Percentiles rank a stretch among this genome's conserved stretches.
These are phyloP conservation scores for Dioctria rufipes DNA, from an alignment of 2,888 invertebrate genomes.

Conservation along the genomic window DNA sequence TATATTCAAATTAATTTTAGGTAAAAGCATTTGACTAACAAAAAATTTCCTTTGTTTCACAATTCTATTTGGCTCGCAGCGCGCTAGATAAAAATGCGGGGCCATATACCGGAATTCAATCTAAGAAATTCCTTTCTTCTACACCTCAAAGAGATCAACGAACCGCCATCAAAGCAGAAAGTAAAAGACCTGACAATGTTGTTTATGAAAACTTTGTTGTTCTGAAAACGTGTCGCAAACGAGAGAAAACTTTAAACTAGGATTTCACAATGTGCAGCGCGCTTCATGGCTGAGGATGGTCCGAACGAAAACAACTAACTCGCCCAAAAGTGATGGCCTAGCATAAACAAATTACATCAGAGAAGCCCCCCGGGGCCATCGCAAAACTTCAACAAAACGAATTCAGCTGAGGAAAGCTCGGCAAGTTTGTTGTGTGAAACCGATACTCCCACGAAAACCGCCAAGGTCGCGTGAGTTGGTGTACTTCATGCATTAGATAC, in stretches of 20 bases:
- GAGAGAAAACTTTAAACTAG: conserved; percentile 41
- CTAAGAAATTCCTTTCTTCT: conserved; percentile 4
- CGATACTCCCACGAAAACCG: conserved; percentile 30
- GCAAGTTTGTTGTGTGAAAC: neutral
- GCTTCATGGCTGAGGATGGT: conserved; percentile 19
- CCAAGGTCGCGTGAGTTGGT: conserved; percentile 25
- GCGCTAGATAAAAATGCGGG: too few relatives aligned
- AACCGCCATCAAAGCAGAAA: conserved; percentile 23
- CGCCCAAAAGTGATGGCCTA: conserved; percentile 37
- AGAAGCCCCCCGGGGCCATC: neutral
- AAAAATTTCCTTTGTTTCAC: too few relatives aligned
- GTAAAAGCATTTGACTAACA: too few relatives aligned
- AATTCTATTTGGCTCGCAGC: too few relatives aligned
- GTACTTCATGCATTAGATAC: neutral
- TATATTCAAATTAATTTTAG: too few relatives aligned
- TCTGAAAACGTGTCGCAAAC: conserved; percentile 40
- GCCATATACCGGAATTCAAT: neutral
- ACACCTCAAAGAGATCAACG: conserved; percentile 20
- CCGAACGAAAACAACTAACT: conserved; percentile 32
- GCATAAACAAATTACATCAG: conserved; percentile 46
- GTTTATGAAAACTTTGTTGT: conserved; percentile 47
- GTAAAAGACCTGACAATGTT: conserved; percentile 39
- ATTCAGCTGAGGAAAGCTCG: conserved; percentile 4
- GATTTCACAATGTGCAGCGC: conserved; percentile 35
- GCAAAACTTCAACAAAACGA: conserved; percentile 4